A percentile compares a stretch with the other conserved stretches of the same genome.
Conservation (phyloP, 2,888 invertebrate genomes). For the Sphaerophoria rueppellii region DNA sequence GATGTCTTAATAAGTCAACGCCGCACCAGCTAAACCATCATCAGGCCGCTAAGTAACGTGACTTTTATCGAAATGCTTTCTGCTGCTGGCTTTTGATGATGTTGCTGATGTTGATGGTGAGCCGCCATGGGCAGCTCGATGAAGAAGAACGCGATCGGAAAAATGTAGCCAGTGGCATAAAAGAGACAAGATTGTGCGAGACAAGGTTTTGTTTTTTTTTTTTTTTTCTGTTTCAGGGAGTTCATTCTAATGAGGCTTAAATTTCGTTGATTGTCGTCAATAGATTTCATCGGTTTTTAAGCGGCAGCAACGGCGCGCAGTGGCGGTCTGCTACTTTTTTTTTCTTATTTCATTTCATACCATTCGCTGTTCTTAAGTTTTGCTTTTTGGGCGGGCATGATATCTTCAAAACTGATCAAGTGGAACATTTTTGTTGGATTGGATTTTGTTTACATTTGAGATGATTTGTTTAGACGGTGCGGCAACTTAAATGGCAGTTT, state of each 20-base stretch:
- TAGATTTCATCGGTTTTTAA: not conserved
- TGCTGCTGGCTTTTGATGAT: not conserved
- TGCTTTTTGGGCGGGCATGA: constrained; percentile 62
- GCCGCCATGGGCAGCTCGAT: constrained; percentile 61
- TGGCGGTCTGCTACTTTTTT: constrained; percentile 54
- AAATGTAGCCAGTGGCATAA: constrained; percentile 45
- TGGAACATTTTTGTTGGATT: constrained; percentile 59
- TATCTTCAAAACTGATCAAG: constrained; percentile 64
- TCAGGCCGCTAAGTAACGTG: constrained; percentile 46
- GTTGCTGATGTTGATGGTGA: constrained; percentile 12
- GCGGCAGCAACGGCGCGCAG: not conserved
- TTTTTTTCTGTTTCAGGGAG: constrained; percentile 15
- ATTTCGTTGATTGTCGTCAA: constrained; percentile 55
- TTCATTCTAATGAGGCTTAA: constrained; percentile 70
- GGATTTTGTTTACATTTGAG: constrained; percentile 47
- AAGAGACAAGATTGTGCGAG: constrained; percentile 45
- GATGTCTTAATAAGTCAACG: constrained; percentile 73
- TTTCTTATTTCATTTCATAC: constrained; percentile 27
- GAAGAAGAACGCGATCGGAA: constrained; percentile 42
- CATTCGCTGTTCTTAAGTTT: constrained; percentile 7
- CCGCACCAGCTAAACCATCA: constrained; percentile 11
- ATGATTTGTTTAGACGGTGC: constrained; percentile 68
- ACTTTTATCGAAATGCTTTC: constrained; percentile 51
- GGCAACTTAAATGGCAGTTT: constrained; percentile 50
- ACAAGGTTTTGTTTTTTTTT: constrained; percentile 23